Conservation (phyloP, 2,797 vertebrate species). For the Rhodeus uyekii region DNA sequence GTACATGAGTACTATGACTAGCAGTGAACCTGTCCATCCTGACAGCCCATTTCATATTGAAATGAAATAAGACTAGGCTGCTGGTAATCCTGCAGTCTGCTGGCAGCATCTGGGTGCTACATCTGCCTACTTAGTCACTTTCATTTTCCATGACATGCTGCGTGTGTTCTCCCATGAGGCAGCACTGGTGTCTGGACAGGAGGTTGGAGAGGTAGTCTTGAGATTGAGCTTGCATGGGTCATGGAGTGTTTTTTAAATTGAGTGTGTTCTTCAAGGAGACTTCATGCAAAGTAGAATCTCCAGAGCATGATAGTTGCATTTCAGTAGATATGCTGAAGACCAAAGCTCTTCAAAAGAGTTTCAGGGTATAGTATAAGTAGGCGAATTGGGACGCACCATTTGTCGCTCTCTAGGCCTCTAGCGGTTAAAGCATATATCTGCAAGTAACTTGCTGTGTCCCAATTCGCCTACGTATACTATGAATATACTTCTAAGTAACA, state of each 20-base stretch:
- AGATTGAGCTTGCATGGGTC: constrained; percentile 28
- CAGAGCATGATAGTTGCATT: constrained; percentile 6
- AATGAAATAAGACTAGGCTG: constrained; percentile 26
- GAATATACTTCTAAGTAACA: too few relatives aligned
- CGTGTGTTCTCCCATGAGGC: constrained; percentile 24
- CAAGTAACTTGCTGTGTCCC: too few relatives aligned
- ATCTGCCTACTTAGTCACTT: constrained; percentile 36
- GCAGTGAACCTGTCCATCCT: constrained; percentile 11
- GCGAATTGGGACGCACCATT: too few relatives aligned
- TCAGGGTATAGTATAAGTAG: too few relatives aligned
- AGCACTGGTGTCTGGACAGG: constrained; percentile 4
- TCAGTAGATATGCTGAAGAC: not conserved
- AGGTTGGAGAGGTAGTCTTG: constrained; percentile 1
- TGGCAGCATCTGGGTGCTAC: constrained; percentile 32
- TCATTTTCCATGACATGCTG: constrained; percentile 31
- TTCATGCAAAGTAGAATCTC: constrained; percentile 6
- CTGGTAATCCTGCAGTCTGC: constrained; percentile 23
- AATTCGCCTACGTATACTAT: too few relatives aligned
- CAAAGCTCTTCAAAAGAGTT: constrained; percentile 3
- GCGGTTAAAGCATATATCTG: too few relatives aligned
- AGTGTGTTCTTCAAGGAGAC: constrained; percentile 6
- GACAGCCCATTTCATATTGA: constrained; percentile 23
- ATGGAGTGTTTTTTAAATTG: constrained; percentile 15
- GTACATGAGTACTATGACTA: not conserved
- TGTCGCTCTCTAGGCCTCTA: too few relatives aligned